Base-by-base conservation (phyloP, 2,888 invertebrate species). In the Nycteola revayana region DNA sequence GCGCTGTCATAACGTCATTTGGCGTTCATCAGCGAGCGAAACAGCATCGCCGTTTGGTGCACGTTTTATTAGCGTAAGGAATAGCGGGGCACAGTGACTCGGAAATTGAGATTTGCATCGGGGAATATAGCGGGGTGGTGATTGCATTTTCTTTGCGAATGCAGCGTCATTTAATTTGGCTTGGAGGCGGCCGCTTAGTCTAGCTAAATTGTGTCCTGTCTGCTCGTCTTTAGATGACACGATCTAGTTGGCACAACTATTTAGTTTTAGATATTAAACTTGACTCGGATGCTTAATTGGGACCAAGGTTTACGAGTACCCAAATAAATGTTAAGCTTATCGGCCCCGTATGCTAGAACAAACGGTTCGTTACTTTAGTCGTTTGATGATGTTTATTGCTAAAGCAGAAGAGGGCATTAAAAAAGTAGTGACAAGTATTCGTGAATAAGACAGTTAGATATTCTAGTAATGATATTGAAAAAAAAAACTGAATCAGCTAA, bases 31-130 rank as follows among this genome's bases (percentile, higher is more conserved):
- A 88, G 80, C 75, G 75, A 72, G 73, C 85, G 80, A 81, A 83
- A 86, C 84, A 85, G 85, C 87, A 82, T 81, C 81, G 77, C 79
- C 79, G 81, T 76, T 79, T 81, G 85, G 79, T 84, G 84, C 85
- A 81, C 74, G 85, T 86, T 86, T 86, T 87, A 88, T 88, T 87
- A 87, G 87, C 87, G 88, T 85, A 87, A 88, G 88, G 77, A 88
- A 88, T 88, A 72, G 84, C 85, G 80, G 76, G 77, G 81, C 76
- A 86, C 82, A 84, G 66, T 81, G 79, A 73, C 77, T 75, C 76
- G 79, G 80, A 86, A 86, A 87, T 84, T 79, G 78, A 74, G 80
- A 86, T 86, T 85, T 88, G 82, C 87, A 85, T 81, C 82, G 78
- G 63, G 67, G 67, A 70, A 77, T 78, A 75, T 75, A 72, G 75